A percentile compares a stretch with the other conserved stretches of the same genome.
These are phyloP conservation scores for Calliphora vomitoria DNA, from an alignment of 2,888 invertebrate genomes.

Conservation along the genomic window DNA sequence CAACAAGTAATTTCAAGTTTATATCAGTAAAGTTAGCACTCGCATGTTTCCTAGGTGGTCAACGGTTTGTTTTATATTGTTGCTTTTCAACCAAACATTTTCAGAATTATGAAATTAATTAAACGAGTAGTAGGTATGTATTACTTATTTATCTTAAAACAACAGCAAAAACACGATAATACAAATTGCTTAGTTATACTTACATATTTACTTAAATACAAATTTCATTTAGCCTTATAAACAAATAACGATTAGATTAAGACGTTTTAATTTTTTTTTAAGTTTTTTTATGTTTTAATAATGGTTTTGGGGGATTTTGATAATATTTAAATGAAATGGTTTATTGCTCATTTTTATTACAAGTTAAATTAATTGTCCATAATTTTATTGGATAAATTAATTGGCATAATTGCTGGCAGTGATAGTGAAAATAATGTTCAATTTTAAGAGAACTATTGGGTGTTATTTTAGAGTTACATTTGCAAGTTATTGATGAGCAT, in stretches of 20 bases:
- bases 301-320: not conserved
- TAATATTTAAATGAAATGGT: not conserved
- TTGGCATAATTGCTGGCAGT: too few relatives aligned
- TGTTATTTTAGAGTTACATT: too few relatives aligned
- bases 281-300: not conserved
- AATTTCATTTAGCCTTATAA: not conserved
- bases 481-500: too few relatives aligned
- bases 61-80: not conserved
- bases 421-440: too few relatives aligned
- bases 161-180: not conserved
- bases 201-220: not conserved
- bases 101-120: slow-evolving; percentile 3
- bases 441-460: too few relatives aligned
- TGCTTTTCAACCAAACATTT: not conserved
- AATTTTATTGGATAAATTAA: too few relatives aligned
- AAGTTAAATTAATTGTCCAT: too few relatives aligned
- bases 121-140: not conserved
- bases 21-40: not conserved
- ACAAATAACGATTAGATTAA: not conserved
- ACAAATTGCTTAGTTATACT: not conserved
- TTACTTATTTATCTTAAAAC: slow-evolving; percentile 15
- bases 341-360: too few relatives aligned
- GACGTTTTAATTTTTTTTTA: not conserved
- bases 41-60: not conserved
- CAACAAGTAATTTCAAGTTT: slow-evolving; percentile 3